Evolutionary conservation across 2,888 invertebrate genomes (phyloP).

Genomic region (Iphiclides podalirius): DNA sequence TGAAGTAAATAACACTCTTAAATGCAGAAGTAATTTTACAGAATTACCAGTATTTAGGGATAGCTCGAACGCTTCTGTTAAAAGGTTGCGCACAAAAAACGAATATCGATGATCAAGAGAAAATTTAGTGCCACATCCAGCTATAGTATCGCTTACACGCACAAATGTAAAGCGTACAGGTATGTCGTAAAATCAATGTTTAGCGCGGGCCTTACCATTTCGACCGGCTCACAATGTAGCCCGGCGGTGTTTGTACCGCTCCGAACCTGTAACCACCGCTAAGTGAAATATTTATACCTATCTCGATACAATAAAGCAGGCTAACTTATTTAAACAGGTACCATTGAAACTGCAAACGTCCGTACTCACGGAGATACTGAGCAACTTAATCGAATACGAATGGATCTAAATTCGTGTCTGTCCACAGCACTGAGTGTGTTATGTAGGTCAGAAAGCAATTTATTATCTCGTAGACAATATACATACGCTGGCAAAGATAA

Average conservation of each 20-base stretch:
- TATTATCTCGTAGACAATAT: slow-evolving; percentile 1
- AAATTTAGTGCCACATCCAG: slow-evolving; percentile 33
- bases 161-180: slow-evolving; percentile 43
- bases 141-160: slow-evolving; percentile 28
- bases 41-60: too few relatives aligned
- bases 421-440: neutral
- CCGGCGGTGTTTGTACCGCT: slow-evolving; percentile 27
- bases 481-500: neutral
- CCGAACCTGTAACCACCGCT: slow-evolving; percentile 21
- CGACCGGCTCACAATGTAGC: slow-evolving; percentile 32
- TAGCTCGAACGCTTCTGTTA: too few relatives aligned
- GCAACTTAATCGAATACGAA: slow-evolving; percentile 24
- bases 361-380: slow-evolving; percentile 12
- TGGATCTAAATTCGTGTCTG: slow-evolving; percentile 9
- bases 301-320: slow-evolving; percentile 28
- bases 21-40: too few relatives aligned
- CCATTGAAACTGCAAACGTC: slow-evolving; percentile 21
- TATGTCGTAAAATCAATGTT: slow-evolving; percentile 64
- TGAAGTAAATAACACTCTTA: too few relatives aligned
- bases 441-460: slow-evolving; percentile 16
- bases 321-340: slow-evolving; percentile 27
- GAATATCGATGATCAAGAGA: too few relatives aligned
- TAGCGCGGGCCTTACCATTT: slow-evolving; percentile 39
- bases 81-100: too few relatives aligned
- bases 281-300: slow-evolving; percentile 30